phyloP scores from a whole-genome alignment of 1,140 invertebrate genomes.

The Platyscapa corneri region DNA sequence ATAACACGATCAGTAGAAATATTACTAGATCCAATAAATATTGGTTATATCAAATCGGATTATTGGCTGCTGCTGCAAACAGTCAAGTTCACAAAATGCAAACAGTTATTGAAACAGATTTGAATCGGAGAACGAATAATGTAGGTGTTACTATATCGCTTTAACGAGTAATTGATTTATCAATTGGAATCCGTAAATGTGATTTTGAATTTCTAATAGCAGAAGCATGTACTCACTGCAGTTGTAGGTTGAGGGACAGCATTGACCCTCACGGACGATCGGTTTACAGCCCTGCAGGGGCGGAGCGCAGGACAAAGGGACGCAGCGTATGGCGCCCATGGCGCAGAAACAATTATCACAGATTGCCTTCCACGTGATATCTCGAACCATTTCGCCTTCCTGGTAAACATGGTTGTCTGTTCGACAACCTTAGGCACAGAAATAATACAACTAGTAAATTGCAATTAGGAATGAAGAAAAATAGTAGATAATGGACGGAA shows the following conservation, averaged over 20 bases:
- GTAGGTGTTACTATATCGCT: no score
- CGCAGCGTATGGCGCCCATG: slow-evolving; percentile 82
- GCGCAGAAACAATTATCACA: slow-evolving; percentile 91
- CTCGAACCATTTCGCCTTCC: slow-evolving; percentile 85
- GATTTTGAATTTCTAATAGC: neutral
- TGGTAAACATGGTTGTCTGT: slow-evolving; percentile 78
- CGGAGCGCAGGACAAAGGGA: slow-evolving; percentile 83
- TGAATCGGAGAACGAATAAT: no score
- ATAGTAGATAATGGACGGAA: neutral
- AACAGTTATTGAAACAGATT: no score
- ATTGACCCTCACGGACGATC: slow-evolving; percentile 84
- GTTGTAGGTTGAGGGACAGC: slow-evolving; percentile 89
- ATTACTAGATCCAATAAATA: no score
- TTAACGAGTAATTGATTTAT: neutral
- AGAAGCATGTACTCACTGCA: slow-evolving; percentile 77
- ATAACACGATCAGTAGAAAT: no score
- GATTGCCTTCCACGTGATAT: slow-evolving; percentile 74
- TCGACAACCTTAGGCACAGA: slow-evolving; percentile 76
- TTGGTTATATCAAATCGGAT: no score
- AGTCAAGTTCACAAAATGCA: no score
- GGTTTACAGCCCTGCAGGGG: slow-evolving; percentile 84
- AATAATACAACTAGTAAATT: slow-evolving; percentile 31
- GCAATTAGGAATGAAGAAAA: neutral
- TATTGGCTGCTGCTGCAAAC: no score
- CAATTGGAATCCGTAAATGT: neutral